A percentile compares a stretch with the other conserved stretches of the same genome.
Evolutionary conservation across 1,140 invertebrate species (phyloP).

Genomic region (Pachyrhynchus sulphureomaculatus): DNA sequence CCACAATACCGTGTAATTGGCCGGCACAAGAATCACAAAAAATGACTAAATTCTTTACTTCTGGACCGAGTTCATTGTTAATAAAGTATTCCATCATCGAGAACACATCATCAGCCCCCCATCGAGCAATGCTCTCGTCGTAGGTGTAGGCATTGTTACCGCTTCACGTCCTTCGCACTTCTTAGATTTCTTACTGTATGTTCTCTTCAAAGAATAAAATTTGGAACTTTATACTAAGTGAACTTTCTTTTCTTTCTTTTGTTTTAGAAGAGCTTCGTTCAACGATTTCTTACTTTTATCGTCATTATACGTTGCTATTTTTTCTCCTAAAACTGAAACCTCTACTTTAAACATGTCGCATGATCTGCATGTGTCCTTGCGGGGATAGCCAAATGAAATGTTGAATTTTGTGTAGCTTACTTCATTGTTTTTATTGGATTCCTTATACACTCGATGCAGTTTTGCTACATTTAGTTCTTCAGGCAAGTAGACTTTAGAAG

Average conservation of each 20-base stretch:
- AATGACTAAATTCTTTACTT: conserved; percentile 9
- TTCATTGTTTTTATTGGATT: conserved; percentile 1
- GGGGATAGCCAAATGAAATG: conserved; percentile 29
- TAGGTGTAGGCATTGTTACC: too few species aligned
- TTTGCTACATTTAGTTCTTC: conserved; percentile 31
- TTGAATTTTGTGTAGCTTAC: conserved; percentile 22
- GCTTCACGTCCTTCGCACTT: too few species aligned
- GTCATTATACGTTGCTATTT: too few species aligned
- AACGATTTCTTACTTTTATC: too few species aligned
- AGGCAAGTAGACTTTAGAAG: conserved; percentile 31
- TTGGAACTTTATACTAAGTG: too few species aligned
- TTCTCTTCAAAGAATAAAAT: too few species aligned
- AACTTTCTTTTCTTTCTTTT: too few species aligned
- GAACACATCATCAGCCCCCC: neutral
- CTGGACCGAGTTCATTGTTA: neutral
- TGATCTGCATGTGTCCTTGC: too few species aligned
- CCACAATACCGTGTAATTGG: conserved; percentile 22
- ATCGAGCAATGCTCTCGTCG: too few species aligned
- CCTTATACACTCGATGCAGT: conserved; percentile 22
- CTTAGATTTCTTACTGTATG: too few species aligned
- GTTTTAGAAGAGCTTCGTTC: too few species aligned
- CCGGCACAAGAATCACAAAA: conserved; percentile 31
- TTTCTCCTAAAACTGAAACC: neutral
- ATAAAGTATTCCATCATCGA: too few species aligned
- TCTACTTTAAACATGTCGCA: neutral